Conservation (phyloP, 2,888 invertebrate genomes). For the Drosophila neoperkinsi region DNA sequence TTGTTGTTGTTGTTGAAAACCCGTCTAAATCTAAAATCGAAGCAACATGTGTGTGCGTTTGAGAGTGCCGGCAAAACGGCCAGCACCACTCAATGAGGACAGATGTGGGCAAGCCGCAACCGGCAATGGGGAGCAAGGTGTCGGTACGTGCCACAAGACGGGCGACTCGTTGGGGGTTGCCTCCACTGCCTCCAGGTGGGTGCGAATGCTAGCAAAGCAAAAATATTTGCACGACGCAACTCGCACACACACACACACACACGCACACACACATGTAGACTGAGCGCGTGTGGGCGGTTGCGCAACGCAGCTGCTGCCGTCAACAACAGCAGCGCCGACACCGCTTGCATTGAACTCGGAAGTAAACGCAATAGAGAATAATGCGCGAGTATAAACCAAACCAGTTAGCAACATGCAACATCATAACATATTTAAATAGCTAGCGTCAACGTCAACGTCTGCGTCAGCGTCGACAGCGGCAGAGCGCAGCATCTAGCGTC, state of each 20-base stretch:
- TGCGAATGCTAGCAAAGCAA: slow-evolving; percentile 64
- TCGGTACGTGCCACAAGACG: slow-evolving; percentile 12
- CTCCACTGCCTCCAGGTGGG: slow-evolving; percentile 46
- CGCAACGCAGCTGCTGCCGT: slow-evolving; percentile 60
- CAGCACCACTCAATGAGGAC: slow-evolving; percentile 68
- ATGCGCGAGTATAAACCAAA: slow-evolving; percentile 63
- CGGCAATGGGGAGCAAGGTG: slow-evolving; percentile 22
- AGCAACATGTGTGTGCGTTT: slow-evolving; percentile 76
- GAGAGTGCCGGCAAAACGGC: slow-evolving; percentile 71
- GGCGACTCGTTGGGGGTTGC: slow-evolving; percentile 36
- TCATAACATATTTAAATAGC: slow-evolving; percentile 79
- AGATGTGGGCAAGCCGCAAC: slow-evolving; percentile 56
- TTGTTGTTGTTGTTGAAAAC: slow-evolving; percentile 46
- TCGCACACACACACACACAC: slow-evolving; percentile 12
- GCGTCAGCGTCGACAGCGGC: slow-evolving; percentile 36
- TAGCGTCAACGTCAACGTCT: slow-evolving; percentile 18
- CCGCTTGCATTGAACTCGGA: slow-evolving; percentile 78
- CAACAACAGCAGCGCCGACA: slow-evolving; percentile 32
- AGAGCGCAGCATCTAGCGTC: slow-evolving; percentile 37
- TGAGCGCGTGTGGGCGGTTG: slow-evolving; percentile 73
- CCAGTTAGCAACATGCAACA: slow-evolving; percentile 73
- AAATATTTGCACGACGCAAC: slow-evolving; percentile 77
- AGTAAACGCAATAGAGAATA: slow-evolving; percentile 76
- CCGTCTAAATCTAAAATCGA: slow-evolving; percentile 78
- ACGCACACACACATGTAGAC: slow-evolving; percentile 10